Evolutionary conservation across 2,888 invertebrate species (phyloP), one percentile per base, ranked within the genome.

Genomic region (Drosophila kuntzei): DNA sequence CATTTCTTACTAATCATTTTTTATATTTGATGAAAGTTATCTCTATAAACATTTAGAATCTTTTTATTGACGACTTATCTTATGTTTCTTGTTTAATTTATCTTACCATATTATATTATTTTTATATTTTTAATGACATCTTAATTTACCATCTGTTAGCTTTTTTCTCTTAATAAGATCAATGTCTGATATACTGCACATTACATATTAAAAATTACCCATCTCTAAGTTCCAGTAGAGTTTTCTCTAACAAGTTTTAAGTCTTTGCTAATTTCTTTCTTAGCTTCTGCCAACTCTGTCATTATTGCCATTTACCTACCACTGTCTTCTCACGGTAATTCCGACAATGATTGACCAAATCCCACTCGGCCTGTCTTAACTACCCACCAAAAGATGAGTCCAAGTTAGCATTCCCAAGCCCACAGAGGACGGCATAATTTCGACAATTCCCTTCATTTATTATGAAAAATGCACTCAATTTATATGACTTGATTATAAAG

Each of bases 401-500:
- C 14, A 25, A 27, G 7, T 12, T 29, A 36, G 25, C 37, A 50
- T 50, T 50, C 25, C 18, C 18, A 57, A n/a, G 43, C 22, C 49
- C 53, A 63, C 83, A 60, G 32, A 34, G 41, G 44, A 73, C 70
- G 71, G 80, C 80, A 84, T 83, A 83, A 87, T 83, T 83, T 83
- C 87, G 82, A 87, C 82, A 84, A 83, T 83, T 87, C 87, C 76
- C 79, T 84, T 84, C 76, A 76, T 79, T 86, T 88, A 86, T 88
- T 82, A 73, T 85, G 84, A 85, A 83, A 88, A 88, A 85, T 85
- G 78, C 71, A 86, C 73, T 83, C 86, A 83, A 85, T 85, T 85
- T 88, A 88, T 85, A 88, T 83, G 86, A 85, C 84, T 85, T 85
- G 84, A 85, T 85, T 85, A 85, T 87, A 88, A 77, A 82, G 78